phyloP scores from a whole-genome alignment of 2,888 invertebrate genomes.

The Argyra leucocephala region DNA sequence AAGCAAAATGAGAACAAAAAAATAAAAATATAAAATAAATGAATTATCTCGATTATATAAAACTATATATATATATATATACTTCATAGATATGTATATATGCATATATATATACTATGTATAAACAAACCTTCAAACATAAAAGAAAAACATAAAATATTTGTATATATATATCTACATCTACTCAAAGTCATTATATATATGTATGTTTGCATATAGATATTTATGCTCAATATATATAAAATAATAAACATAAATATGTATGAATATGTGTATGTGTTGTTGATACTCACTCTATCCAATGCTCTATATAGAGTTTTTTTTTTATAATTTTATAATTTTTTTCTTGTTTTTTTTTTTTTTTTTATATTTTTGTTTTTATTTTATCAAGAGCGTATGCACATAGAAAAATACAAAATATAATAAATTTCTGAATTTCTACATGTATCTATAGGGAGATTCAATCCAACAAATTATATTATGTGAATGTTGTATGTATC shows the following conservation, averaged over 20 bases:
- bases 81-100: no score
- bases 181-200: not conserved
- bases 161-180: not conserved
- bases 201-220: not conserved
- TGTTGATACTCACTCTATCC: not conserved
- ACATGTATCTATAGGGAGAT: constrained; percentile 1
- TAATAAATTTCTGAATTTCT: constrained; percentile 1
- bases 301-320: not conserved
- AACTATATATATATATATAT: no score
- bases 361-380: not conserved
- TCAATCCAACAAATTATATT: no score
- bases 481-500: not conserved
- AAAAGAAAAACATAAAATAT: not conserved
- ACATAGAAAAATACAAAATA: not conserved
- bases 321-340: not conserved
- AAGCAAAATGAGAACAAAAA: not conserved
- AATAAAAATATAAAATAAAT: not conserved
- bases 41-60: not conserved
- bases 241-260: not conserved
- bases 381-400: not conserved
- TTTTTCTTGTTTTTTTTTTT: not conserved
- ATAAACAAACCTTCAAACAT: constrained; percentile 6
- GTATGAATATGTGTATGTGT: not conserved
- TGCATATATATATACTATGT: no score
- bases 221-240: not conserved